Evolutionary conservation across 2,797 vertebrate genomes (phyloP).

Genomic region (Poecilia picta): DNA sequence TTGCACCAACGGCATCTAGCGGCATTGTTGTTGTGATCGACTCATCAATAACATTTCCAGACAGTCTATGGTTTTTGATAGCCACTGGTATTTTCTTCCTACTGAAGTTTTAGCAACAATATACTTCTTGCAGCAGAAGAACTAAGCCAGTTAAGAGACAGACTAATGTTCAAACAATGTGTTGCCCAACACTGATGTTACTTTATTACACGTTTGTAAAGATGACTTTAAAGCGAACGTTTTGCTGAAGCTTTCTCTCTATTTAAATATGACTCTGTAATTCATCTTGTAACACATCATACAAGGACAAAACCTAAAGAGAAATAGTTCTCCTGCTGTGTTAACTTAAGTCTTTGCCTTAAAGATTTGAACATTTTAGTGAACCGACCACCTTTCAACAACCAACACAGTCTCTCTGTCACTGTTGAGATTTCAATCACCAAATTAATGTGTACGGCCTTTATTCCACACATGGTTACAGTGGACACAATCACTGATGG

Average conservation of each 20-base stretch:
- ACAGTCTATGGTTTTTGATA: background rate
- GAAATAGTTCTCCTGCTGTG: background rate
- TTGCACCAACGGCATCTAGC: no score
- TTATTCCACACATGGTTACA: background rate
- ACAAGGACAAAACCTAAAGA: background rate
- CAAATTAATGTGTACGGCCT: background rate
- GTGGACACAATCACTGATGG: background rate
- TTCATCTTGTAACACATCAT: background rate
- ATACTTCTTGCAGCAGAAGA: background rate
- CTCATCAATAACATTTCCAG: background rate
- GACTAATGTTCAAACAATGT: background rate
- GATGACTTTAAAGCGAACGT: background rate
- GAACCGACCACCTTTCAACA: background rate
- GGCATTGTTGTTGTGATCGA: background rate
- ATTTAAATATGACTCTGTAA: background rate
- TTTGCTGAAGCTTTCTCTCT: background rate
- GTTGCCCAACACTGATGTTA: background rate
- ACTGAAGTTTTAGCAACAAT: background rate
- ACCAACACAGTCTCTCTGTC: background rate
- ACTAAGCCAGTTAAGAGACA: background rate
- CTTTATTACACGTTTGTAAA: background rate
- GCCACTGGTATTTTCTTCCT: background rate
- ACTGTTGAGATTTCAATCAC: background rate
- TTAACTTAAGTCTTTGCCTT: background rate
- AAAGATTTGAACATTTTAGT: background rate